A percentile compares a stretch with the other conserved stretches of the same genome.
These are phyloP conservation scores for Chlorodrepanis virens DNA, from an alignment of 2,113 vertebrate species.

Conservation along the genomic window DNA sequence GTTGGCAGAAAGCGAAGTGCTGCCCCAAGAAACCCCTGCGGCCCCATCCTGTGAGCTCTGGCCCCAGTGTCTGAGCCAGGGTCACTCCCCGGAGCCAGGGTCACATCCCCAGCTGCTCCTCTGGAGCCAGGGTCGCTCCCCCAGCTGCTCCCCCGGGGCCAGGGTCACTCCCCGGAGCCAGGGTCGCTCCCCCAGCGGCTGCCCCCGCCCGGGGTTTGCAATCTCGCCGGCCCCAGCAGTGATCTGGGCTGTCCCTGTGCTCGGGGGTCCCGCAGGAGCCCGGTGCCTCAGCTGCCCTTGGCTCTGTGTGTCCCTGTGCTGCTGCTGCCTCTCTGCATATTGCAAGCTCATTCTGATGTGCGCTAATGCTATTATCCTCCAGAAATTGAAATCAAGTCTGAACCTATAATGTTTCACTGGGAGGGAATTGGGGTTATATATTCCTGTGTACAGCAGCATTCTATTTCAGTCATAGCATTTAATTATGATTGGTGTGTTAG, in stretches of 20 bases:
- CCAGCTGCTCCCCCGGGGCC: background rate
- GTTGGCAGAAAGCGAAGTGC: background rate
- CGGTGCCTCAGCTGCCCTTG: background rate
- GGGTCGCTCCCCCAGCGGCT: background rate
- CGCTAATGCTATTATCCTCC: constrained; percentile 81
- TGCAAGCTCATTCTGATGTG: constrained; percentile 70
- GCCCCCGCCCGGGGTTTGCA: rapidly evolving
- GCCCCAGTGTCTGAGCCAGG: rapidly evolving
- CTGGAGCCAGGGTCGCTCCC: background rate
- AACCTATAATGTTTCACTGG: constrained; percentile 83
- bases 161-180: background rate
- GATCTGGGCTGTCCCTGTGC: background rate
- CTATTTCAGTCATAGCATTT: constrained; percentile 89
- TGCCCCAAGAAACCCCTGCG: rapidly evolving
- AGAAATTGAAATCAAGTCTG: constrained; percentile 86
- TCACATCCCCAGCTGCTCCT: background rate
- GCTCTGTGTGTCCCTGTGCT: background rate
- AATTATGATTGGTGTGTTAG: constrained; percentile 97
- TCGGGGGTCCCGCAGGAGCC: background rate
- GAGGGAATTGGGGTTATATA: constrained; percentile 88
- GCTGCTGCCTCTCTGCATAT: constrained; percentile 55
- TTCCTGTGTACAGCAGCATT: constrained; percentile 81
- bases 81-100: background rate
- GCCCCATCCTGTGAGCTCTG: rapidly evolving
- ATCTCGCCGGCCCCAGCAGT: rapidly evolving